Base-by-base conservation (phyloP, 2,797 vertebrate species). In the Botia almorhae region DNA sequence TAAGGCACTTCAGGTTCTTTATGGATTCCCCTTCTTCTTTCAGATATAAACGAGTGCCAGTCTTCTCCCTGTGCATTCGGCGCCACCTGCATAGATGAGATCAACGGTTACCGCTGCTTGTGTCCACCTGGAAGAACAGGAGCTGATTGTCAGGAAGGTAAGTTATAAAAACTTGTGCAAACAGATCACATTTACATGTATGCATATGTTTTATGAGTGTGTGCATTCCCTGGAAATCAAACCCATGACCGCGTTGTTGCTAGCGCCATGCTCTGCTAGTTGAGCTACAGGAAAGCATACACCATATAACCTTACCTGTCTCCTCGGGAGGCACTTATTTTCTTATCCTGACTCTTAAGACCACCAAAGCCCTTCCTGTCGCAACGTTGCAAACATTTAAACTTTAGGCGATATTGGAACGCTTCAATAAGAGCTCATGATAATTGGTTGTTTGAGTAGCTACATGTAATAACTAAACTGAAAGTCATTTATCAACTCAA, bases 21-120 rank as follows among this genome's bases (percentile, higher is more conserved):
- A 73, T 3, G n/a, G 23, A 56, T 67, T 73, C 21, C 63, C 13
- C n/a, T 80, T 6, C 16, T 73, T 48, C 81, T 23, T 1, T 8
- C 46, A 99, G 97, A 99, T 89, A 98, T 99, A 87, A 98, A 99
- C 0, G 98, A 99, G 86, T 99, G 98, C 88, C 98, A 99, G 92
- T 98, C 98, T 13, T 97, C 97, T 0, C 97, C 96, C 0, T 99
- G 98, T 80, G 94, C 94, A 46, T 94, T 93, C 0, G 97, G 97
- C 85, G 95, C 97, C 1, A 97, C 97, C 0, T 99, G 98, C 5
- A 84, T 98, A 51, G 98, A 99, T 33, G 97, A 99, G 91, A 99
- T 99, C 86, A 97, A 99, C 0, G 95, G 95, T 13, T 99, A 96
- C 87, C 95, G 94, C 71, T 99, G 98, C 84, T 72, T 96, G 82